These are phyloP conservation scores for Numenius arquata DNA, from an alignment of 2,113 vertebrate genomes.

Conservation along the genomic window DNA sequence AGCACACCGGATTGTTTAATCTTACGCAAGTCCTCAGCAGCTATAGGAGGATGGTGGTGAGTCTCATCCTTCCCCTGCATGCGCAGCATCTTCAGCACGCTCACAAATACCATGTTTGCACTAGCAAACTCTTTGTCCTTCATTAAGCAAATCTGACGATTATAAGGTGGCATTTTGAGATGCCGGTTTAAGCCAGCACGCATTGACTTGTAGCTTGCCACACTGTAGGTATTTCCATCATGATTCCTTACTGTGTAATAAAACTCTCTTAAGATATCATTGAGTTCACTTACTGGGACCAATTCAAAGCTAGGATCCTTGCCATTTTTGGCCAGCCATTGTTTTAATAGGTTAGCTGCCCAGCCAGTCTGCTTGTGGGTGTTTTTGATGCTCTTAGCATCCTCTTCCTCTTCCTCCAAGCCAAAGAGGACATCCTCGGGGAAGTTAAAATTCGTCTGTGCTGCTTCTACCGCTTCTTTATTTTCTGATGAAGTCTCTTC, in stretches of 20 bases:
- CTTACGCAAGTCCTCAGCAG: constrained; percentile 60
- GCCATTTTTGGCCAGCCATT: constrained; percentile 65
- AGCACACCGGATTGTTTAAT: constrained; percentile 65
- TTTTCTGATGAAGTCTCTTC: constrained; percentile 57
- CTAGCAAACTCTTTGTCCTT: constrained; percentile 68
- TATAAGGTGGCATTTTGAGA: constrained; percentile 65
- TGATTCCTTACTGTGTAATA: constrained; percentile 64
- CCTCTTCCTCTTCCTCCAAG: constrained; percentile 67
- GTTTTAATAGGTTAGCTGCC: constrained; percentile 62
- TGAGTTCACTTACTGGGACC: constrained; percentile 63
- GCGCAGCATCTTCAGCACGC: constrained; percentile 65
- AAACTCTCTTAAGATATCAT: constrained; percentile 65
- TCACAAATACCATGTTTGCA: constrained; percentile 65
- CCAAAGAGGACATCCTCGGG: constrained; percentile 50
- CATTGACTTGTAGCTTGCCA: constrained; percentile 71
- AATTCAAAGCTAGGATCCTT: constrained; percentile 66
- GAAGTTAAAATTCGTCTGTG: constrained; percentile 59
- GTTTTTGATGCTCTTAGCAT: constrained; percentile 69
- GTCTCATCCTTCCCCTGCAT: constrained; percentile 69
- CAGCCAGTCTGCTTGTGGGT: constrained; percentile 64
- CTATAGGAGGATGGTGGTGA: constrained; percentile 63
- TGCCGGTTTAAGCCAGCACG: constrained; percentile 69
- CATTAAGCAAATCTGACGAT: constrained; percentile 67
- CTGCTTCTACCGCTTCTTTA: constrained; percentile 46
- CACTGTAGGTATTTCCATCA: constrained; percentile 68